Evolutionary conservation across 2,797 vertebrate genomes (phyloP), one percentile per base, ranked within the genome.

Genomic region (Chelon labrosus): DNA sequence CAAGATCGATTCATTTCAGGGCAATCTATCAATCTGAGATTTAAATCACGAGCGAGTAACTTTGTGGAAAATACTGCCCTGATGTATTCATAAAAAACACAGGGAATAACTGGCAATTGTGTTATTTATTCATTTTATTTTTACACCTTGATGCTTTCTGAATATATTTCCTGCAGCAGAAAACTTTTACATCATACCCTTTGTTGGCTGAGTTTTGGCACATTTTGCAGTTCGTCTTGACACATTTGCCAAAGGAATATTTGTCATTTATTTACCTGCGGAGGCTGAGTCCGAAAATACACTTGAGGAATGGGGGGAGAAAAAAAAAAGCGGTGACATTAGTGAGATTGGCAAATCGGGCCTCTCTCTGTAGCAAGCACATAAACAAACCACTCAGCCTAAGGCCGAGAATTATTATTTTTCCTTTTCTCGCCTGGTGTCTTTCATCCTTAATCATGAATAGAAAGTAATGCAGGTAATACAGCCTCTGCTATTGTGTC

Each of bases 381-480:
- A 73, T 56, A 89, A 90, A 91, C 83, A 85, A 88, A 79, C 73
- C 83, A 79, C 83, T 89, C 78, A 60, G 73, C 50, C 77, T 70
- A 87, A 88, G 89, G 84, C 77, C 44, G 17, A 68, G 27, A 2
- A 66, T 47, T 70, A 41, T 61, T 57, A 10, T 50, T 42, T 25
- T 31, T 35, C 68, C 73, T 39, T 55, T 60, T 27, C 42, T 10
- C 19, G 31, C 22, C 71, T 73, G 73, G 69, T 68, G 73, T 65
- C 53, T 83, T 90, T 85, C 54, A 76, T 82, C 61, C 52, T 74
- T 65, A 82, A 78, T 82, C 73, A 86, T 51, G 60, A 68, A 75
- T 65, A 60, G 79, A 81, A 89, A 73, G 72, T 50, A 77, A 75
- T 76, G 25, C 25, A 20, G 46, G 57, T 27, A 77, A 81, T 58